Base-by-base conservation (phyloP, 2,888 invertebrate genomes). In the Caenorhabditis angaria region DNA sequence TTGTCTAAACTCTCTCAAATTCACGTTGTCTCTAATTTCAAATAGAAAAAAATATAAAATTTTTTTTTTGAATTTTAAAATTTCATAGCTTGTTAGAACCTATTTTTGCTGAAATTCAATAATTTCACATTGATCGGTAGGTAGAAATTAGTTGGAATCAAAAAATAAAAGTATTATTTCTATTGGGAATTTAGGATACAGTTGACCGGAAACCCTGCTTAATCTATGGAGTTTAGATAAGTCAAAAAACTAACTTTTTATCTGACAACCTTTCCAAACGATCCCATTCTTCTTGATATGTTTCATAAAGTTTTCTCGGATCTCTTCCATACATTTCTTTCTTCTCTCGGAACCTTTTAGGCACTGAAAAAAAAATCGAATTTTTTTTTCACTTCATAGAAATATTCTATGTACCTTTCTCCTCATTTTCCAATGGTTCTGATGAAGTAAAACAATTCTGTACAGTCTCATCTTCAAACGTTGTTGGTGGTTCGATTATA, bases 271-370 rank as follows among this genome's bases (percentile, higher is more conserved):
- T 69, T 56, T 85, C 85, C 48, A 86, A 61, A 67, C 86, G 66
- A 25, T 82, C 82, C 86, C 86, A 86, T 72, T 86, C 86, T 56
- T 80, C 80, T 68, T 85, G 83, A 70, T 86, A 86, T 18, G 86
- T 86, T 57, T 83, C 86, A 66, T 82, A 85, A 10, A 86, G 65
- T 47, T 85, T 82, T 53, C 80, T 61, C 12, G 86, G 79, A 67
- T 86, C 85, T 56, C 85, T 64, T 8, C 83, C 86, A 61, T 86
- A 86, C 65, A 82, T 81, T 66, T 85, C 80, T 60, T 85, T 85
- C 69, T 86, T 86, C 62, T 86, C 86, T 53, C 76, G 75, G 69
- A 86, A 86, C 53, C 77, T 74, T 53, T 79, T 82, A 0, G 85
- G 85, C 8, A 82, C 85, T 81, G 65, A 3, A 47, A 54, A 29